Evolutionary conservation across 1,140 invertebrate species (phyloP), one percentile per base, ranked within the genome.

Genomic region (Drosophila truncata): DNA sequence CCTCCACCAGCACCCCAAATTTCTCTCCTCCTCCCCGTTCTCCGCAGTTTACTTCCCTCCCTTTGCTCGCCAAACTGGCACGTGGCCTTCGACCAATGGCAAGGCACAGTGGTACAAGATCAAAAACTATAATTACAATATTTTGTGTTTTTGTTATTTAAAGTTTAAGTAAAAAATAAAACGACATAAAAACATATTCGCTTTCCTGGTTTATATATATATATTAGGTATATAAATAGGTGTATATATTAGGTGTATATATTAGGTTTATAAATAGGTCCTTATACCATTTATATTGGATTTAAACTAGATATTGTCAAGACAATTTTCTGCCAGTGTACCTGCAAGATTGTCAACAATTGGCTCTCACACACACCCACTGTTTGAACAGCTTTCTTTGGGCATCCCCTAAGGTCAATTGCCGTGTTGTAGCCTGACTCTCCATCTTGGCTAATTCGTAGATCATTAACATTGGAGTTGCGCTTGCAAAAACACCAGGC

Each of bases 381-480:
- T 52, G 1, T 55, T 55, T 55, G 16, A 55, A 37, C 52, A 55
- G 52, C 33, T 55, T 55, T 55, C 33, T 55, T 25, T 39, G 52
- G 52, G 5, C 33, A 23, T 25, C 20, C 31, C 14, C 62, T 50
- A 50, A 67, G 65, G 65, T 69, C 65, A 65, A 47, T 37, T 37
- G 41, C 41, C 23, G 18, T 16, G 18, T 16, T 33, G 9, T 3
- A 18, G 14, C 20, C 16, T 29, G 27, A 4, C 25, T n/a, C 47
- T 13, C 7, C n/a, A 8, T 7, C 6, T 37, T 39, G 6, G 41
- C 46, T 65, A 65, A 50, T 69, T 69, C 29, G 61, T 1, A 46
- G 65, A 71, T 57, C 62, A 20, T 67, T 69, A 35, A 58, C 74
- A 61, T 73, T 73, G 70, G 71, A 62, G 71, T 63, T 75, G 70